Evolutionary conservation across 2,797 vertebrate species (phyloP).

Genomic region (Myotis vivesi): DNA sequence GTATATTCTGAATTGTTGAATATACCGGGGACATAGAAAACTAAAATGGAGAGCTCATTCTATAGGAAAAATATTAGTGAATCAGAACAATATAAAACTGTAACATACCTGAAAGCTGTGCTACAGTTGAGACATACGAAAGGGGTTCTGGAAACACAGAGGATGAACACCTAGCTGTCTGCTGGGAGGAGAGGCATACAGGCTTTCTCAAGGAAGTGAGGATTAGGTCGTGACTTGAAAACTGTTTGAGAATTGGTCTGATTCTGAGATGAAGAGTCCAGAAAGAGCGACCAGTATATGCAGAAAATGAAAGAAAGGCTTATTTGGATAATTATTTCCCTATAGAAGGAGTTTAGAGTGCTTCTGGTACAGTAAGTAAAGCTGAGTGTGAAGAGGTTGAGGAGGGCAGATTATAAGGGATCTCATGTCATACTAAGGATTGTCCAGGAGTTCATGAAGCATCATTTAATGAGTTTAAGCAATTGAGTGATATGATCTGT

Average conservation of each 20-base stretch:
- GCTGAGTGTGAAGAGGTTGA: not conserved
- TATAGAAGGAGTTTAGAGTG: not conserved
- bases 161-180: not conserved
- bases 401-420: not conserved
- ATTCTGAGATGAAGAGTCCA: slow-evolving; percentile 21
- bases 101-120: not conserved
- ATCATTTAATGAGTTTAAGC: not conserved
- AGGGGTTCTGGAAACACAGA: not conserved
- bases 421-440: not conserved
- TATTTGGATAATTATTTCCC: slow-evolving; percentile 10
- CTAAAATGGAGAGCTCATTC: not conserved
- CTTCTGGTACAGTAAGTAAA: not conserved
- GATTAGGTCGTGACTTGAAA: not conserved
- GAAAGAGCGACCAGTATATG: not conserved
- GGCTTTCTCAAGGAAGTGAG: not conserved
- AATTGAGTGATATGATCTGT: not conserved
- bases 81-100: not conserved
- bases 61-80: not conserved
- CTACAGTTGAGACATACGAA: not conserved
- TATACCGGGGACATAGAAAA: not conserved
- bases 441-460: not conserved
- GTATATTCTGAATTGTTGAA: slow-evolving; percentile 13
- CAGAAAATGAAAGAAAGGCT: not conserved
- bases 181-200: not conserved
- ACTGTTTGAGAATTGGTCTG: not conserved